Base-by-base conservation (phyloP, 2,888 invertebrate genomes). In the Trachelus troglodyta region DNA sequence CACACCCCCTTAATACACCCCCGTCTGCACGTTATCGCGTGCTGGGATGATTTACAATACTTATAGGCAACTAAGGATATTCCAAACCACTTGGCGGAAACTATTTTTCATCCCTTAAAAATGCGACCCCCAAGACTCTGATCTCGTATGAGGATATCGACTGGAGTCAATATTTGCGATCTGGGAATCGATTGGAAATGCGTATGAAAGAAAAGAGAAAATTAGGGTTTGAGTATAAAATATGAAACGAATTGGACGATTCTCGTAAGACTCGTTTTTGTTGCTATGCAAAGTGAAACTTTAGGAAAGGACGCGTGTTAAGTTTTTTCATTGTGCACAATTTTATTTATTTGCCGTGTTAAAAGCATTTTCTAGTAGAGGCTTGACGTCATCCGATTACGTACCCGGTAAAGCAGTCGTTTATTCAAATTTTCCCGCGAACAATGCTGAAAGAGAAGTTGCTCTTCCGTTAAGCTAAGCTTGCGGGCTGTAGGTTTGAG, bases 1-100 rank as follows among this genome's bases (percentile, higher is more conserved):
- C 82, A 81, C 77, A 81, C 71, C 77, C 56, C 15, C 12, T 35
- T 35, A 56, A 56, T 23, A 23, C 56, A 56, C 23, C 56, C 56
- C 56, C 6, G 6, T 56, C 56, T 56, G 23, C 56, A 56, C 56
- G 56, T 56, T 56, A 56, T 56, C 56, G 56, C 56, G 23, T 56
- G 56, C 56, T 9, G 23, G 23, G 1, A 56, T 56, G 56, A 56
- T 56, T 56, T 56, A 23, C 56, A 56, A 56, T 23, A 9, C 15
- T 56, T 23, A 23, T 56, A 56, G 23, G 56, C 23, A 23, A 9
- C 56, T 23, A 1, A 56, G 56, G 56, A 56, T 56, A 56, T 56
- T 56, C 56, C 56, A 23, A 23, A 23, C 2, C 23, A 56, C 56
- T 56, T 56, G 56, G 56, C 23, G 23, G 23, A 56, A 23, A 15